These are phyloP conservation scores for Cheiracanthium punctorium DNA, from an alignment of 2,888 invertebrate species.

Conservation along the genomic window DNA sequence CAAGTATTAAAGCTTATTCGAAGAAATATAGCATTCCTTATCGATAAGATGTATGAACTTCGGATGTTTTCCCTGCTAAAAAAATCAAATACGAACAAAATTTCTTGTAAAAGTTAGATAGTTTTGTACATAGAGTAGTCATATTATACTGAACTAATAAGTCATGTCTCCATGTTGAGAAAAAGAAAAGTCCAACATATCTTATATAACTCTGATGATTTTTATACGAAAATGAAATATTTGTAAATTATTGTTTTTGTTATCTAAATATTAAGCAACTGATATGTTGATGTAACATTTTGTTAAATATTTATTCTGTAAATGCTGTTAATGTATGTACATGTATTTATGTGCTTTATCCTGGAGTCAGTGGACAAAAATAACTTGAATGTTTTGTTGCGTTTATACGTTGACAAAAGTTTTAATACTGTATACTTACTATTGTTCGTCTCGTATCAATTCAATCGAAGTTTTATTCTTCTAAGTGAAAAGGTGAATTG, in stretches of 20 bases:
- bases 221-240: not conserved
- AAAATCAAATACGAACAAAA: too few relatives aligned
- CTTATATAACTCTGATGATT: not conserved
- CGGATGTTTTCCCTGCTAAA: too few relatives aligned
- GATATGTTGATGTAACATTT: not conserved
- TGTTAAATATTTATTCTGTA: conserved; percentile 10
- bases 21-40: too few relatives aligned
- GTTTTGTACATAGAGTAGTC: not conserved
- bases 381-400: not conserved
- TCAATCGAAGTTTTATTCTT: not conserved
- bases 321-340: not conserved
- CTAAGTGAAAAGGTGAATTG: not conserved
- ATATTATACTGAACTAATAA: not conserved
- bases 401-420: not conserved
- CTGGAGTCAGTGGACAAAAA: not conserved
- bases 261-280: not conserved
- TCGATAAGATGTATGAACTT: too few relatives aligned
- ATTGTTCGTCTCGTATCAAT: not conserved
- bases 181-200: not conserved
- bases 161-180: not conserved
- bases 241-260: conserved; percentile 2
- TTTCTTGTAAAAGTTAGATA: not conserved
- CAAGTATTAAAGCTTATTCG: too few relatives aligned
- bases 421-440: not conserved
- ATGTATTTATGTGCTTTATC: not conserved